A percentile compares a stretch with the other conserved stretches of the same genome.
Conservation (phyloP, 2,113 vertebrate species). For the Proteles cristata region DNA sequence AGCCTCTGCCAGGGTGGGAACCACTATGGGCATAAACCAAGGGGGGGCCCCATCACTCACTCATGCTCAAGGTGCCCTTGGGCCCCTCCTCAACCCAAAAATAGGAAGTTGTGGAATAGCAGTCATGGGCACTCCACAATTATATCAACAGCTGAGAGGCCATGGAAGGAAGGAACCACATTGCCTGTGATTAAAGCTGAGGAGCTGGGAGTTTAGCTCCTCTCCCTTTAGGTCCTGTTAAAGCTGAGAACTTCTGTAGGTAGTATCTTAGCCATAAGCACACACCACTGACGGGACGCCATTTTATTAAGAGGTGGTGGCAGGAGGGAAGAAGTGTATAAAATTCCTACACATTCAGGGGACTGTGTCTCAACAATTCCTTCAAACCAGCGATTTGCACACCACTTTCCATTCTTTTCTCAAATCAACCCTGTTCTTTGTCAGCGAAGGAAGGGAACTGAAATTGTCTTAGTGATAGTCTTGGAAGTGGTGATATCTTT, state of each 20-base stretch:
- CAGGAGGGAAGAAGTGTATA: background rate
- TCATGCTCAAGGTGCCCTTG: background rate
- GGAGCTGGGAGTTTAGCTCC: background rate
- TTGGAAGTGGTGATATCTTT: background rate
- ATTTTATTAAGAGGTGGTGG: background rate
- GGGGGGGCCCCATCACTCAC: background rate
- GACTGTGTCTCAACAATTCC: background rate
- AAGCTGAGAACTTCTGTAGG: background rate
- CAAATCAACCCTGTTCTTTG: background rate
- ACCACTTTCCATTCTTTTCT: background rate
- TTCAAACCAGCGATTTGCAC: background rate
- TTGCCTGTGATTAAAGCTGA: background rate
- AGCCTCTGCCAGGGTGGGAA: background rate
- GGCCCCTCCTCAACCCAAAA: background rate
- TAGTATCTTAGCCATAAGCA: background rate
- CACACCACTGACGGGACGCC: fast-evolving
- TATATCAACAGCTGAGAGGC: background rate
- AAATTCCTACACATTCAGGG: background rate
- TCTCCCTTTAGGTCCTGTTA: background rate
- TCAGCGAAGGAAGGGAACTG: background rate
- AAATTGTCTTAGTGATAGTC: background rate
- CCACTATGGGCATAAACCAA: fast-evolving
- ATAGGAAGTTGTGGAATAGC: background rate
- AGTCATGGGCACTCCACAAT: background rate
- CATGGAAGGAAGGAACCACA: background rate